Conservation (phyloP, 1,140 invertebrate genomes). For the Drosophila cardini region DNA sequence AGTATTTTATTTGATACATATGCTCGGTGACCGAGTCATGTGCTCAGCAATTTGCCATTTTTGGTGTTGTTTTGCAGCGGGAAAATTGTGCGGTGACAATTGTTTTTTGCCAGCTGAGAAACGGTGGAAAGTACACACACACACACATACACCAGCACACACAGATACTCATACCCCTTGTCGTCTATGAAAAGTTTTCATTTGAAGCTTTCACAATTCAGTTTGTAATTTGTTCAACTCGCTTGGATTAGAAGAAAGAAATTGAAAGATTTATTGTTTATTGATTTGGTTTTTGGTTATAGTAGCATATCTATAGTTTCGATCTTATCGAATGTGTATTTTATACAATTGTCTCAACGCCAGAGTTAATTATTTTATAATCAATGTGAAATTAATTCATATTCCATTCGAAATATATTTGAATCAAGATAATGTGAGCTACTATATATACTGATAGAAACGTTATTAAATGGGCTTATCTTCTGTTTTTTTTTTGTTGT, state of each 20-base stretch:
- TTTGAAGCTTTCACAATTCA: conserved; percentile 23
- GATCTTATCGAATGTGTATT: conserved; percentile 57
- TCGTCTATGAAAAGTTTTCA: conserved; percentile 36
- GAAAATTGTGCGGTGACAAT: conserved; percentile 75
- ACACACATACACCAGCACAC: conserved; percentile 29
- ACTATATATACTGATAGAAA: conserved; percentile 22
- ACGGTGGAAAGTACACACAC: conserved; percentile 1
- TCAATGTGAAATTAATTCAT: conserved; percentile 69
- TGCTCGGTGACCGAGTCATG: conserved; percentile 57
- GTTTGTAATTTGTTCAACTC: conserved; percentile 37
- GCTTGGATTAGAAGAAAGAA: conserved; percentile 5
- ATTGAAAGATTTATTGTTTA: conserved; percentile 45
- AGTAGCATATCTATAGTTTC: neutral
- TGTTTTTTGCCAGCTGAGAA: conserved; percentile 55
- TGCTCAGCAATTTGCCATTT: conserved; percentile 67
- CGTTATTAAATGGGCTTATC: conserved; percentile 54
- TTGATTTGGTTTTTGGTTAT: conserved; percentile 20
- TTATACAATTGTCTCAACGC: conserved; percentile 12
- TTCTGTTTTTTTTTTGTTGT: neutral
- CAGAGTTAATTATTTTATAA: conserved; percentile 70
- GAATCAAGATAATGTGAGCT: conserved; percentile 57
- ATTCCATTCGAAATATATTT: conserved; percentile 50
- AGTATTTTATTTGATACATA: conserved; percentile 37
- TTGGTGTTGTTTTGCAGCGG: conserved; percentile 58
- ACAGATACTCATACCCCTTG: conserved; percentile 28